Evolutionary conservation across 1,140 invertebrate genomes (phyloP).

Genomic region (Kradibia gibbosae): DNA sequence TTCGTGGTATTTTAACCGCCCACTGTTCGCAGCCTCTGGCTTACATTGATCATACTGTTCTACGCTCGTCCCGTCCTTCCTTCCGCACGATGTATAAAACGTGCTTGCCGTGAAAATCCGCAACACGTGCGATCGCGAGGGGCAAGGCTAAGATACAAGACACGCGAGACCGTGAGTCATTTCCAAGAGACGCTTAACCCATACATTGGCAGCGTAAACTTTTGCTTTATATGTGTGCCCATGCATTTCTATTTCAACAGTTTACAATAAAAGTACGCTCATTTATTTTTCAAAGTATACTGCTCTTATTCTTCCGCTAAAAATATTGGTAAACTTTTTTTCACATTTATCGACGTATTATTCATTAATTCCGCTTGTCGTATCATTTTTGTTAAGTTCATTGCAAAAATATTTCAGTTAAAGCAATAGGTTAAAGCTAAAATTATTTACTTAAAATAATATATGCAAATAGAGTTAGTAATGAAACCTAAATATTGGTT

Average conservation of each 20-base stretch:
- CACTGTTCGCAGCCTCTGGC: neutral
- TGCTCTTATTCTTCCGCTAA: neutral
- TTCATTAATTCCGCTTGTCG: neutral
- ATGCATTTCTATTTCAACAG: neutral
- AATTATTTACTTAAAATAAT: too few relatives aligned
- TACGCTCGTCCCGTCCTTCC: neutral
- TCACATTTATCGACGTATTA: neutral
- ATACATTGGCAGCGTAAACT: neutral
- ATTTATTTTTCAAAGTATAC: neutral
- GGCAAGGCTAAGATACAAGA: neutral
- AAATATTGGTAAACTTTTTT: neutral
- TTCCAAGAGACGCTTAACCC: neutral
- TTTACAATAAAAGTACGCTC: neutral
- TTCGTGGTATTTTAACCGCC: neutral
- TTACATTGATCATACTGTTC: conserved; percentile 41
- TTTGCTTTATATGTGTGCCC: neutral
- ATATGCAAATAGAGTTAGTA: too few relatives aligned
- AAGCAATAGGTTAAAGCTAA: too few relatives aligned
- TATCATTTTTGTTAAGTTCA: too few relatives aligned
- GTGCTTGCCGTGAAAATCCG: conserved; percentile 32
- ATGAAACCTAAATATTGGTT: too few relatives aligned
- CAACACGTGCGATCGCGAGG: conserved; percentile 33
- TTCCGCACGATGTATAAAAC: neutral
- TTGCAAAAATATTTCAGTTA: too few relatives aligned
- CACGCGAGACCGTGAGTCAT: neutral